phyloP scores from a whole-genome alignment of 2,113 vertebrate genomes.

The Anoura caudifer region DNA sequence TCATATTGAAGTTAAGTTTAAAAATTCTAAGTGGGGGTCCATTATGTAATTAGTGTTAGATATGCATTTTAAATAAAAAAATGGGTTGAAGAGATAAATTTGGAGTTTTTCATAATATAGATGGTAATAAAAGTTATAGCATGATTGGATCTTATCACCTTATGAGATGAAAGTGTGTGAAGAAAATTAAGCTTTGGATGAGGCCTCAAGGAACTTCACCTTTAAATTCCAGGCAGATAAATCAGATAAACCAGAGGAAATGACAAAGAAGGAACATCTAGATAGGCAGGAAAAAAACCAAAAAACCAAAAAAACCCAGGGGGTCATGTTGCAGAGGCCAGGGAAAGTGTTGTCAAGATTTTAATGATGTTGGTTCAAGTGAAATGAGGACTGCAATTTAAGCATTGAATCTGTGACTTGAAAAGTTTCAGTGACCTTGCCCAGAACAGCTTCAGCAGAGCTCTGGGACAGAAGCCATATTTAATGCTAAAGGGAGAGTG shows the following conservation, averaged over 20 bases:
- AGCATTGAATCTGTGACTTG: not conserved
- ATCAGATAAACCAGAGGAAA: not conserved
- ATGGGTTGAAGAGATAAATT: not conserved
- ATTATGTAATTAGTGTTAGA: not conserved
- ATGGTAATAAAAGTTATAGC: not conserved
- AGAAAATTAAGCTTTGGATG: not conserved
- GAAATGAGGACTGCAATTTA: not conserved
- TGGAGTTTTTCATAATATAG: not conserved
- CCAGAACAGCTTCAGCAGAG: not conserved
- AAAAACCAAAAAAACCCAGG: not conserved
- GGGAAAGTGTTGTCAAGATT: not conserved
- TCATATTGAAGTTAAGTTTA: not conserved
- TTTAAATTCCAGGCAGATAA: not conserved
- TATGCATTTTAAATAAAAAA: constrained; percentile 22
- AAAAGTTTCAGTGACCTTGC: not conserved
- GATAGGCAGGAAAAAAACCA: not conserved
- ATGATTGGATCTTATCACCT: not conserved
- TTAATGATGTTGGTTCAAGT: not conserved
- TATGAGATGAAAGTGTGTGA: not conserved
- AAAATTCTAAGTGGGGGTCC: not conserved
- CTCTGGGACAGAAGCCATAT: not conserved
- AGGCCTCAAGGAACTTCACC: not conserved
- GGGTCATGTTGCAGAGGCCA: not conserved
- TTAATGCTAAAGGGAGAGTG: not conserved
- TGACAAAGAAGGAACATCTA: not conserved